Evolutionary conservation across 1,140 invertebrate genomes (phyloP), one percentile per base, ranked within the genome.

Genomic region (Scaptomyza hsui): DNA sequence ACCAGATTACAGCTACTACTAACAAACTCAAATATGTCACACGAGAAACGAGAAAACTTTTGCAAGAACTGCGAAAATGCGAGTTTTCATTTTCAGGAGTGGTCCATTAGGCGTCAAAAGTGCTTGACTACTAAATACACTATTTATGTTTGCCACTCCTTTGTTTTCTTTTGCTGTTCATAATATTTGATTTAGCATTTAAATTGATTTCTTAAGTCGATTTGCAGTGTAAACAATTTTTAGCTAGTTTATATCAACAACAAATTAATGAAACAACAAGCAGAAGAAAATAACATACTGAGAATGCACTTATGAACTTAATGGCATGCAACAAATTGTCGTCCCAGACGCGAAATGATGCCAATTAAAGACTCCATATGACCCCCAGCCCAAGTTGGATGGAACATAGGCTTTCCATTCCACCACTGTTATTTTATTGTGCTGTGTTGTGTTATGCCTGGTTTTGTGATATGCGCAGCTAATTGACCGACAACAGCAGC

Each of bases 291-390:
- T n/a, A n/a, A 65, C 45, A 69, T 26, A 35, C 48, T 44, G 13
- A 59, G 64, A 72, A 60, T 81, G 74, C 55, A 78, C 74, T 81
- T 57, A 44, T 70, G 78, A 74, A 70, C 78, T 78, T 57, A 65
- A 41, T 35, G 24, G 48, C 16, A 55, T 73, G 41, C 57, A 52
- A 68, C 63, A 83, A 83, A 71, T 74, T 74, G 78, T 67, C 68
- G 52, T 65, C 39, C 53, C 42, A 68, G 72, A 61, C 61, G 63
- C 56, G 60, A 52, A 74, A 67, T 21, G n/a, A 72, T 73, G 74
- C 79, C 79, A 83, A 83, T 83, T 83, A 83, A 83, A 79, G 71
- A 75, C 60, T 65, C 60, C 45, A 75, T 61, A 51, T 76, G 77
- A 80, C 77, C 72, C 67, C 61, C 47, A 63, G 60, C 16, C 45